phyloP scores from a whole-genome alignment of 2,113 vertebrate genomes.

The Rhea pennata region DNA sequence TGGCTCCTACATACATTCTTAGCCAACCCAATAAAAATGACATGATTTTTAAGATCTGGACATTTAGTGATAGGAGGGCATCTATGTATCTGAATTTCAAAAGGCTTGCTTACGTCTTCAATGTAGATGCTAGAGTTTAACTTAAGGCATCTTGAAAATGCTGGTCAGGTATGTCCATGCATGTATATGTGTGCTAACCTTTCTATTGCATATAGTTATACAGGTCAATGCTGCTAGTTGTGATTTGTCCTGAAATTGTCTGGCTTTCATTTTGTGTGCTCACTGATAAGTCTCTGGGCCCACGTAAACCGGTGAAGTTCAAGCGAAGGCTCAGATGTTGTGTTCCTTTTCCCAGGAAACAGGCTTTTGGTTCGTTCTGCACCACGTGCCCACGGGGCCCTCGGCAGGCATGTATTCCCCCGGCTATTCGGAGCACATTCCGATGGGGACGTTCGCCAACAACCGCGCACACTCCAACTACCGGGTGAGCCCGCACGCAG shows the following conservation, averaged over 20 bases:
- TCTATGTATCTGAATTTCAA: rapidly evolving
- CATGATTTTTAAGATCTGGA: neutral
- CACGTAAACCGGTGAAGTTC: neutral
- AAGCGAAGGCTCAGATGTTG: neutral
- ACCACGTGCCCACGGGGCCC: constrained; percentile 93
- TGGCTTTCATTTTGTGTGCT: neutral
- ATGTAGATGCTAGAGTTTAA: neutral
- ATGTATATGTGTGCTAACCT: rapidly evolving
- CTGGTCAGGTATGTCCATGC: neutral
- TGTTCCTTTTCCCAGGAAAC: constrained; percentile 84
- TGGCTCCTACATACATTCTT: neutral
- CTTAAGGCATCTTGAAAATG: neutral
- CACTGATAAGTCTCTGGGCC: neutral
- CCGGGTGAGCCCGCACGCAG: constrained; percentile 82
- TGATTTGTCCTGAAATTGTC: neutral
- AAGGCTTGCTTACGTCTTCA: neutral
- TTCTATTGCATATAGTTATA: neutral
- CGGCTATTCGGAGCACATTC: constrained; percentile 89
- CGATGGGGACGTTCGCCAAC: constrained; percentile 91
- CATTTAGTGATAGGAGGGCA: neutral
- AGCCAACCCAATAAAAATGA: neutral
- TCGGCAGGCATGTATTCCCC: constrained; percentile 92
- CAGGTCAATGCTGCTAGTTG: neutral
- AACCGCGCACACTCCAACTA: constrained; percentile 98
- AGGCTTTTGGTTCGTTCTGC: constrained; percentile 97